A percentile compares a stretch with the other conserved stretches of the same genome.
Conservation (phyloP, 2,113 vertebrate genomes). For the Poecile atricapillus region DNA sequence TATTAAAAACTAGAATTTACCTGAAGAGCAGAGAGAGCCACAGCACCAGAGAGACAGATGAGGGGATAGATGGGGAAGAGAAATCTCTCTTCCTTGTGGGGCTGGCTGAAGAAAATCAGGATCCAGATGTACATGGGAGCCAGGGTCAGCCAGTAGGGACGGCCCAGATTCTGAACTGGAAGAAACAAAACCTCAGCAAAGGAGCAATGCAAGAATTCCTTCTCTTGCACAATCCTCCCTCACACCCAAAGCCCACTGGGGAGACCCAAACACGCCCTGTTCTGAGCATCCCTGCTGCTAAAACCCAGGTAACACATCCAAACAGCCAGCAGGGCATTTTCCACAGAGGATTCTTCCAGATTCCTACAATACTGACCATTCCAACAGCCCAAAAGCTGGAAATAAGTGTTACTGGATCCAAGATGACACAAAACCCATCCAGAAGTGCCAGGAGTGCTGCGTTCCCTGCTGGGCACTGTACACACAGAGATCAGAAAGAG, state of each 20-base stretch:
- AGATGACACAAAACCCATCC: neutral
- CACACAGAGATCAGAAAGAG: neutral
- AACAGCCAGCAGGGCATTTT: neutral
- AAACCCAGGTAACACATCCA: neutral
- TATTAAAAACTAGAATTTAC: constrained; percentile 59
- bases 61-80: constrained; percentile 96
- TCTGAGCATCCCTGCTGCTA: neutral
- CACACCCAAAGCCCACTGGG: neutral
- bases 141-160: constrained; percentile 96
- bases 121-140: constrained; percentile 99
- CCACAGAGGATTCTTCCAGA: neutral
- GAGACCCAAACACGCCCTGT: neutral
- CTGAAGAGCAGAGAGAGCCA: constrained; percentile 95
- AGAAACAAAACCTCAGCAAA: constrained; percentile 35
- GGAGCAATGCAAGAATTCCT: neutral
- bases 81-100: constrained; percentile 97
- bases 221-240: neutral
- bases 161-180: constrained; percentile 97
- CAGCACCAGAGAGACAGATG: constrained; percentile 90
- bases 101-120: constrained; percentile 92
- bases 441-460: neutral
- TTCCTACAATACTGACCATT: neutral
- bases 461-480: neutral
- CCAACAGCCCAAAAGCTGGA: neutral
- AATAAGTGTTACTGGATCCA: neutral